Conservation (phyloP, 1,140 invertebrate species). For the Euschistus heros region DNA sequence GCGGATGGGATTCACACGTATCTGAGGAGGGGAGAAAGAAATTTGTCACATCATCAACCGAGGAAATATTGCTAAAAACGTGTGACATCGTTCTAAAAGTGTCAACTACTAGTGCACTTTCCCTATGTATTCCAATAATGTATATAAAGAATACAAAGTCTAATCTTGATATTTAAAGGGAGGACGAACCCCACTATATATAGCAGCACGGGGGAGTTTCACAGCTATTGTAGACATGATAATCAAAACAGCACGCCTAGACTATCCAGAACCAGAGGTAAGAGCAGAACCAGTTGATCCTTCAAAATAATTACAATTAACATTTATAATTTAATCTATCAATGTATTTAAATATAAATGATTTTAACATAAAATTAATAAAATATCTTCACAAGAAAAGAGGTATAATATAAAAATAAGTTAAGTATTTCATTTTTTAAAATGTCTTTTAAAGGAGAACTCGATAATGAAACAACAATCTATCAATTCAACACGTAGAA, state of each 20-base stretch:
- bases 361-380: no score
- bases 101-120: no score
- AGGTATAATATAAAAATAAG: conserved; percentile 24
- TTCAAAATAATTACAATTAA: neutral
- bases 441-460: conserved; percentile 2
- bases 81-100: no score
- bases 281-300: no score
- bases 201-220: conserved; percentile 67
- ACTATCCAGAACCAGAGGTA: conserved; percentile 35
- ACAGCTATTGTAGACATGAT: conserved; percentile 76
- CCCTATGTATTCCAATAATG: no score
- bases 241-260: conserved; percentile 59
- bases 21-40: no score
- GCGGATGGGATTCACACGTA: no score
- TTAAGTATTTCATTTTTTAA: neutral
- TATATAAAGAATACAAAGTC: no score
- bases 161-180: conserved; percentile 36
- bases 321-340: neutral
- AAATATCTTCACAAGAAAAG: no score
- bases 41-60: no score
- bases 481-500: conserved; percentile 10
- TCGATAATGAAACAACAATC: neutral
- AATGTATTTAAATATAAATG: neutral
- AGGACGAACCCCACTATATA: conserved; percentile 55
- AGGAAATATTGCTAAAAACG: no score